Evolutionary conservation across 2,888 invertebrate genomes (phyloP), one percentile per base, ranked within the genome.

Genomic region (Ectropis crepuscularia): DNA sequence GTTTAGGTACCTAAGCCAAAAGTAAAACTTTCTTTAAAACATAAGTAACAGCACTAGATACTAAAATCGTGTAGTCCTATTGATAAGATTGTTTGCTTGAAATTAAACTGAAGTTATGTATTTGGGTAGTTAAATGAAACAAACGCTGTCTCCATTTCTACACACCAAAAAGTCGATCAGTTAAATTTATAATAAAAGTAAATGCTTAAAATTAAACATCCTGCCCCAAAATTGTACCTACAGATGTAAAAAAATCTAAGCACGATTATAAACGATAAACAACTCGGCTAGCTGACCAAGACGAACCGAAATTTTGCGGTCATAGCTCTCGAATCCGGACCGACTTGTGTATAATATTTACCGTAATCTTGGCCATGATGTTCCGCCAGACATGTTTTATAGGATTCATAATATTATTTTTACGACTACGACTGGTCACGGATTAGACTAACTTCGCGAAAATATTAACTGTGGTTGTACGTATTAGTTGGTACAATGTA

Each of bases 351-450:
- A 50, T 59, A 59, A 53, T 51, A 53, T 63, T 57, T 42, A 42
- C 58, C 58, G 63, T 63, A 57, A 57, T 58, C 48, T 53, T 61
- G 53, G 41, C 60, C 59, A 36, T 46, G 60, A 60, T 47, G 42
- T 60, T 60, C 55, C 64, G 64, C 36, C 64, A 64, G 55, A 57
- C 64, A 55, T 42, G 43, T 60, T 68, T 65, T 63, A 65, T 68
- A 61, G 59, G 61, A 53, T 36, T 43, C 46, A 49, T 61, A 64
- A 62, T 51, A 65, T 61, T 57, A 57, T 37, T 57, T 64, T 62
- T 64, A 64, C 60, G 63, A 57, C 59, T 64, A 64, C 60, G 63
- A 57, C 59, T 55, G 60, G 45, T 57, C 63, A 50, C 55, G 55
- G 53, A 63, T 66, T 59, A 45, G 46, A 55, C 47, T 5, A 8